Evolutionary conservation across 2,888 invertebrate genomes (phyloP).

Genomic region (Pyrochroa serraticornis): DNA sequence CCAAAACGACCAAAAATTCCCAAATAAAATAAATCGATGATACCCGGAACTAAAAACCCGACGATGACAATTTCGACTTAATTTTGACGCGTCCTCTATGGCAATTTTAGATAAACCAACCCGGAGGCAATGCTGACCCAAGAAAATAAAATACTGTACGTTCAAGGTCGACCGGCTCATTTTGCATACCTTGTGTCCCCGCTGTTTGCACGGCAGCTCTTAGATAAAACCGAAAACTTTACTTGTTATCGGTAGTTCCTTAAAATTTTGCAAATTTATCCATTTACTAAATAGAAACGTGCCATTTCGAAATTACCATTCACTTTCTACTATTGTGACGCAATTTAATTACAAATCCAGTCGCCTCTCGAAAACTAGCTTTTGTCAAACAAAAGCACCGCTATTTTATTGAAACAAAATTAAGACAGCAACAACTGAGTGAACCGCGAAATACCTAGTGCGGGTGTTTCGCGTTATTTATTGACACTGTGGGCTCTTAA

Average conservation of each 20-base stretch:
- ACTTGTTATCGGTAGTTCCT: background rate
- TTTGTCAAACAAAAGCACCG: no score
- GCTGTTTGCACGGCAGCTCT: background rate
- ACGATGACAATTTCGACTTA: background rate
- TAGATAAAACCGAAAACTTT: background rate
- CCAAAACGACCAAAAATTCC: no score
- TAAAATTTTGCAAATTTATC: background rate
- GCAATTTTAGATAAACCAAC: background rate
- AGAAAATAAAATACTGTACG: slow-evolving; percentile 12
- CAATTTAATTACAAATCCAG: no score
- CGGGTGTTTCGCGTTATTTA: no score
- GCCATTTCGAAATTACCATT: slow-evolving; percentile 1
- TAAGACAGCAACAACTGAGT: no score
- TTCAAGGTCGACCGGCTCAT: slow-evolving; percentile 29
- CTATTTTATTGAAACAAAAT: no score
- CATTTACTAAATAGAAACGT: background rate
- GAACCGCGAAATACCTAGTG: no score
- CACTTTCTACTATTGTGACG: background rate
- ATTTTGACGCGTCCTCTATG: background rate
- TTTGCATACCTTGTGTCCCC: slow-evolving; percentile 12
- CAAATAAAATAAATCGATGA: background rate
- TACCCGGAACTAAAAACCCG: background rate
- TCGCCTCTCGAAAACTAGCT: no score
- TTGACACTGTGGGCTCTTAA: no score
- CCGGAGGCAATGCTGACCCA: background rate